Base-by-base conservation (phyloP, 2,888 invertebrate genomes). In the Allophyes oxyacanthae region DNA sequence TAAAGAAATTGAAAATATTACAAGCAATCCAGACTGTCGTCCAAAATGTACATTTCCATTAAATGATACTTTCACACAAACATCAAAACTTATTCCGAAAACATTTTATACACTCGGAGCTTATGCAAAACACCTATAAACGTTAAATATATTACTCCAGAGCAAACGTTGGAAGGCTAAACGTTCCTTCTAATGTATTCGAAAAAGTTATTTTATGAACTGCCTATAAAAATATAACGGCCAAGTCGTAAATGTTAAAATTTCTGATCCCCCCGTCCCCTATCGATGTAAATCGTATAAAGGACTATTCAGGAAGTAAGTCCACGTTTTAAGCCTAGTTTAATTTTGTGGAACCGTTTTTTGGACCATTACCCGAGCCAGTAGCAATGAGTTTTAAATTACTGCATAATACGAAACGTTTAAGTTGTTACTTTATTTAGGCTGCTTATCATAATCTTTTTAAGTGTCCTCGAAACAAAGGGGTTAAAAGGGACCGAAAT, bases 171-270 rank as follows among this genome's bases (percentile, higher is more conserved):
- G 77, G 72, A 73, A 74, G 70, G 80, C 84, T 81, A 85, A 87
- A 86, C 77, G 85, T 71, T 82, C 81, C 36, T 80, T 81, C 83
- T 89, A 89, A 91, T 91, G 87, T 91, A 89, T 90, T 88, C 86
- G 74, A 78, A 75, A 86, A 91, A 90, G 88, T 90, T 89, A 88
- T 89, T 92, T 92, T 89, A 92, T 87, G 88, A 85, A 85, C 83
- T 84, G 82, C 85, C 89, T 86, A 90, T 92, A 92, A 92, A 92
- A 93, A 90, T 88, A 88, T 90, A 88, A 91, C 86, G 83, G 84
- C 72, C 68, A 61, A 74, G 72, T 83, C 86, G 85, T 91, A 89
- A 91, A 90, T 86, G 87, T 86, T 86, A 82, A 89, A 91, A 85
- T 87, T 88, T 64, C 58, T 69, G 71, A 82, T 78, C 81, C 83